Evolutionary conservation across 2,797 vertebrate species (phyloP).

Genomic region (Tarsius wallacei): DNA sequence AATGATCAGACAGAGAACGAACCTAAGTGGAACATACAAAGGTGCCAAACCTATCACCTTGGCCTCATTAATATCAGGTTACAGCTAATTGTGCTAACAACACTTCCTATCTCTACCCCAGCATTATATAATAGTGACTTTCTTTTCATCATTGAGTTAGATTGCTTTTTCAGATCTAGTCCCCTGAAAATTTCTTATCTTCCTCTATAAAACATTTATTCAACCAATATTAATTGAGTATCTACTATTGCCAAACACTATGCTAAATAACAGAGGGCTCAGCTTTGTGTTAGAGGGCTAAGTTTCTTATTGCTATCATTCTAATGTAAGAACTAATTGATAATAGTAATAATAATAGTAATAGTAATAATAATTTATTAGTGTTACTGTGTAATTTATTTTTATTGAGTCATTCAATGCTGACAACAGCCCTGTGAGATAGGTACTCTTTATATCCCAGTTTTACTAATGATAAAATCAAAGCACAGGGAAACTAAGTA

Average conservation of each 20-base stretch:
- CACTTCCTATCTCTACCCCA: neutral
- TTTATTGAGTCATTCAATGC: slow-evolving; percentile 20
- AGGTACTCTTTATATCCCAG: neutral
- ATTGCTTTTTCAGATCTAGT: slow-evolving; percentile 68
- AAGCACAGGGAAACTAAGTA: neutral
- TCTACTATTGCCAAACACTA: neutral
- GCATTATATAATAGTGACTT: slow-evolving; percentile 69
- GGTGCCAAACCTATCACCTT: slow-evolving; percentile 58
- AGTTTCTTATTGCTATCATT: neutral
- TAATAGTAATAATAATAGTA: neutral
- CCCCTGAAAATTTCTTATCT: slow-evolving; percentile 40
- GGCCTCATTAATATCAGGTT: slow-evolving; percentile 78
- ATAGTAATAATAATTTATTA: neutral
- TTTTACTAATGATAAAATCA: slow-evolving; percentile 7
- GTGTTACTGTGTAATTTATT: neutral
- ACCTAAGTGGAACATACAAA: neutral
- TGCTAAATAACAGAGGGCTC: neutral
- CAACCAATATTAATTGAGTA: neutral
- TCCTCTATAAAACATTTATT: slow-evolving; percentile 40
- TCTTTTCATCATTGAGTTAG: slow-evolving; percentile 50
- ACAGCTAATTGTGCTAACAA: slow-evolving; percentile 62
- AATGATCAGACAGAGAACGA: neutral
- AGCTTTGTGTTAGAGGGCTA: neutral
- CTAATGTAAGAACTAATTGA: neutral
- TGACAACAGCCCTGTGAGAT: neutral